Percentiles rank a stretch among this genome's conserved stretches.
These are phyloP conservation scores for Lycodopsis pacificus DNA, from an alignment of 2,797 vertebrate genomes.

Conservation along the genomic window DNA sequence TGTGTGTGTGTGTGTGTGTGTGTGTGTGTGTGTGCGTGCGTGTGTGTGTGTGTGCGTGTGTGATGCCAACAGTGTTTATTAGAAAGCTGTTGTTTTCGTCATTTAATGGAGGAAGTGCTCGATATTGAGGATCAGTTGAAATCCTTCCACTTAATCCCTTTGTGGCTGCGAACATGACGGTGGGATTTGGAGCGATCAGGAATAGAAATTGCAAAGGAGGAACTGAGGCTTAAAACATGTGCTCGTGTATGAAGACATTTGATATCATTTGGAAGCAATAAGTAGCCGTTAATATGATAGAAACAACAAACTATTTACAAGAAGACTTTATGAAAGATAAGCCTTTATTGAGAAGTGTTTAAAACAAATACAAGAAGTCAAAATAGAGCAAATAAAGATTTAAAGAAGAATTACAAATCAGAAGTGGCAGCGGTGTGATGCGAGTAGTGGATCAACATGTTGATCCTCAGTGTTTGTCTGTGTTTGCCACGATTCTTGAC, in stretches of 20 bases:
- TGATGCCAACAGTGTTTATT: conserved; percentile 21
- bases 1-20: conserved; percentile 7
- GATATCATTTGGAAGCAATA: neutral
- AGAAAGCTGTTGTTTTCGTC: conserved; percentile 39
- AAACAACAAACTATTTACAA: neutral
- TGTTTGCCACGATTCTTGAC: neutral
- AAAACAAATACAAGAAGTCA: neutral
- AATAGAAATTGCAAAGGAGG: neutral
- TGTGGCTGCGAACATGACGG: conserved; percentile 25
- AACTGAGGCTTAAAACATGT: conserved; percentile 5
- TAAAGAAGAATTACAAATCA: neutral
- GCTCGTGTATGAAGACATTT: neutral
- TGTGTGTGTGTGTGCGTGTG: too few relatives aligned
- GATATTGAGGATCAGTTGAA: conserved; percentile 31
- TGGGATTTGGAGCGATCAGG: conserved; percentile 26
- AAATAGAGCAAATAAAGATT: neutral
- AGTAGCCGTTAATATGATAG: neutral
- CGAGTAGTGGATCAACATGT: neutral
- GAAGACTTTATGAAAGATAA: neutral
- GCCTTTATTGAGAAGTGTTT: neutral
- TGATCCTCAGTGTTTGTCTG: neutral
- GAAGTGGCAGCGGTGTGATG: neutral
- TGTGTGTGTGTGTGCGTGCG: conserved; percentile 8
- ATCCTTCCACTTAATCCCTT: conserved; percentile 28
- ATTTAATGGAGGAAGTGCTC: conserved; percentile 22